These are phyloP conservation scores for Mastigias papua DNA, from an alignment of 30 jellyfish, hydroid and myxozoan genomes.

Conservation along the genomic window DNA sequence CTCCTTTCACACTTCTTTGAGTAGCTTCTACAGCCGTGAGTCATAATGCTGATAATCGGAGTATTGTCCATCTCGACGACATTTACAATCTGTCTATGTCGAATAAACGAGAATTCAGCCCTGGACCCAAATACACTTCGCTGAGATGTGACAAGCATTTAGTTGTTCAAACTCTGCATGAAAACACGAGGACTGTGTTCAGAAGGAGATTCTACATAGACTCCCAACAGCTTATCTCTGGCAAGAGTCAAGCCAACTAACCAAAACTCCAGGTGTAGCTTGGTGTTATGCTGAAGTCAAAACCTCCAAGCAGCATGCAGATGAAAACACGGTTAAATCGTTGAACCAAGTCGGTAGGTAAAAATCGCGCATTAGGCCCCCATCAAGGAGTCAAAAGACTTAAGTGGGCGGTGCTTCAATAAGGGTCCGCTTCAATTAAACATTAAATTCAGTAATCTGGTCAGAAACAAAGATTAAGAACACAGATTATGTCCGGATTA, in stretches of 20 bases:
- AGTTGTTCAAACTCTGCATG: conserved; percentile 3
- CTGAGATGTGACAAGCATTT: background rate
- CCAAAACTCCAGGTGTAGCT: background rate
- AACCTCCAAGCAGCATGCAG: background rate
- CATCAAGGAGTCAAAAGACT: background rate
- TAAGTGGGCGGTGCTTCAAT: background rate
- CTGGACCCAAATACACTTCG: background rate
- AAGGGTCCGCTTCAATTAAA: background rate
- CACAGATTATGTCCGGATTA: background rate
- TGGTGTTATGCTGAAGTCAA: background rate
- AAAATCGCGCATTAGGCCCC: too few species aligned
- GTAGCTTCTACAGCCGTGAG: background rate
- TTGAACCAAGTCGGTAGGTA: too few species aligned
- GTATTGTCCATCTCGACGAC: conserved; percentile 5
- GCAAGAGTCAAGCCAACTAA: background rate
- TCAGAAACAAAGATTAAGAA: background rate
- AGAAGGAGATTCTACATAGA: background rate
- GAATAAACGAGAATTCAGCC: background rate
- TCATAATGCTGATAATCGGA: conserved; percentile 1
- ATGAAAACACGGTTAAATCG: background rate
- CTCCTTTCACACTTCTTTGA: background rate
- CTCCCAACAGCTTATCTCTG: background rate
- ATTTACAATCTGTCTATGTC: background rate
- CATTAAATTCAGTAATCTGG: background rate
- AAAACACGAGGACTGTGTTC: background rate